Evolutionary conservation across 1,140 invertebrate genomes (phyloP), one percentile per base, ranked within the genome.

Genomic region (Battus philenor): DNA sequence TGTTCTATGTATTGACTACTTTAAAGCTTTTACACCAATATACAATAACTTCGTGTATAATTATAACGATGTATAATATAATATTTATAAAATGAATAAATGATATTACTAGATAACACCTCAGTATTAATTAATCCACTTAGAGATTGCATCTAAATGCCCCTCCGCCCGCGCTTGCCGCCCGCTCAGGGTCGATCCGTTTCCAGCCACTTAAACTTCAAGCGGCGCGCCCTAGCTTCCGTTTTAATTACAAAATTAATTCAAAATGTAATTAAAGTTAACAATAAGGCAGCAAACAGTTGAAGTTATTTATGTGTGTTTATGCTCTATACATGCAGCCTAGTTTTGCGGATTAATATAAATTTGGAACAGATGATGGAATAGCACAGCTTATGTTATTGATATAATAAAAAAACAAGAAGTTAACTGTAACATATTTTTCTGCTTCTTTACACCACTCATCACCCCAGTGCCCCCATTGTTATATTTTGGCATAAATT

Each of bases 241-340:
- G 81, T 82, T 85, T 85, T 85, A 85, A 85, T 85, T 85, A 85
- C 78, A 85, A 85, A 85, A 85, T 85, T 85, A 85, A 85, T 85
- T 85, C 80, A 85, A 82, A 85, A 85, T 79, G 80, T 85, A 85
- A 85, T 84, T 84, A 84, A 84, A 84, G 74, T 82, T 82, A 80
- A 84, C 80, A 84, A 84, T 84, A 84, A 84, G 78, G 78, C 78
- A 68, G 75, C 76, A 79, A 85, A 85, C 80, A 85, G 81, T 85
- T 82, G 80, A 80, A 79, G 80, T 85, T 85, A 85, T 85, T 82
- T 85, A 79, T 81, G 75, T 85, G 79, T 81, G 75, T 81, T 84
- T 82, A 82, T 81, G 76, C 75, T 81, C 73, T 79, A 79, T 78
- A 47, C 45, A 50, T 59, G 47, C 45, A n/a, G n/a, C n/a, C n/a